Base-by-base conservation (phyloP, 2,797 vertebrate species). In the Scleropages formosus region DNA sequence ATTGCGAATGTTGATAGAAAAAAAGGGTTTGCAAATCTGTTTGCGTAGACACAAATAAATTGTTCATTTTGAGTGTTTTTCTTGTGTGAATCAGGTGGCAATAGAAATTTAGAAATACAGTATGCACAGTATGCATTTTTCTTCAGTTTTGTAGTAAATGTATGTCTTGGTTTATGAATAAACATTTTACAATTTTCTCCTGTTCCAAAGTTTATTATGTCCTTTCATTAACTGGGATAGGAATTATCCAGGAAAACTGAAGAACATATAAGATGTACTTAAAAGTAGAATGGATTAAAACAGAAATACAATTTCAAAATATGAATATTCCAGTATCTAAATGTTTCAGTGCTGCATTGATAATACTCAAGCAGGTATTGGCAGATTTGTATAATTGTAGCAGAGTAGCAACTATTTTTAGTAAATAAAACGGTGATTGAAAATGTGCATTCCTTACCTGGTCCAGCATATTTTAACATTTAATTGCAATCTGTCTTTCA, bases 401-500 rank as follows among this genome's bases (percentile, higher is more conserved):
- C 18, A 10, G 1, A 46, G 44, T 20, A 68, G 13, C n/a, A 24
- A 11, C n/a, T 4, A 53, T 13, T n/a, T n/a, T 11, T 11, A 56
- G 8, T 39, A 16, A 3, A 18, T 31, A 31, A 31, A 16, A 16
- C 24, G 71, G 26, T 26, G 16, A 31, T n/a, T 22, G 24, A 59
- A 53, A 4, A 51, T 26, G 18, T 61, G 12, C 59, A 22, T 72
- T 24, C 49, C 27, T 58, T 4, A 16, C 53, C 10, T 56, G 51
- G 18, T 26, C 16, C 22, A 22, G 11, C 59, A 12, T 72, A 46
- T 61, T 20, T 8, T 71, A 27, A 69, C 10, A 20, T 7, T 51
- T 8, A 22, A 16, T 22, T 9, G 31, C 15, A 31, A 39, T 78
- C 0, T 88, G 58, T 87, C 27, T 88, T 88, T 4, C 86, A 99